phyloP scores from a whole-genome alignment of 2,888 invertebrate genomes.

The Serripes groenlandicus region DNA sequence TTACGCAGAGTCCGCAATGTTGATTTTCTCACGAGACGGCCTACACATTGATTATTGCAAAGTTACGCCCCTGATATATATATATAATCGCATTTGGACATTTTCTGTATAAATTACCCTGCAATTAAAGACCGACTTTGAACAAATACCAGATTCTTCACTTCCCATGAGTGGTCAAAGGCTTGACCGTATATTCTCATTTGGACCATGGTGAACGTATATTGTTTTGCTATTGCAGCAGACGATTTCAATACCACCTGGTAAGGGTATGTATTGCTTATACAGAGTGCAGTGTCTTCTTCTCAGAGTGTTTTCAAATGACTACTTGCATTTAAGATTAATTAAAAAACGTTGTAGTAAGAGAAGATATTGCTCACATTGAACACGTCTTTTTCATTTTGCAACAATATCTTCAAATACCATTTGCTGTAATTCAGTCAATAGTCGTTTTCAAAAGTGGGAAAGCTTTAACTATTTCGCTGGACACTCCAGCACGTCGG shows the following conservation, averaged over 20 bases:
- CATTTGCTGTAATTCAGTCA: not conserved
- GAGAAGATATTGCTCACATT: not conserved
- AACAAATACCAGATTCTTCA: not conserved
- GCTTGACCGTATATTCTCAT: too few species aligned
- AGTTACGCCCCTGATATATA: too few species aligned
- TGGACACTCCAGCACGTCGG: conserved; percentile 74
- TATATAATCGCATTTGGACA: too few species aligned
- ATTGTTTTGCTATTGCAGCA: too few species aligned
- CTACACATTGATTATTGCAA: too few species aligned
- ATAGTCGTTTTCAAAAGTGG: not conserved
- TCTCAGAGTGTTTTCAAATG: not conserved
- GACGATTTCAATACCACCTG: not conserved
- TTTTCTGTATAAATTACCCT: too few species aligned
- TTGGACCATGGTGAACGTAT: too few species aligned
- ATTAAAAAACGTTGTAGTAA: too few species aligned
- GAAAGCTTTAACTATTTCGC: conserved; percentile 49
- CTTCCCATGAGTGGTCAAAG: not conserved
- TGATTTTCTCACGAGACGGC: too few species aligned
- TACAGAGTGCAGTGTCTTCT: not conserved
- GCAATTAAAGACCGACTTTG: too few species aligned
- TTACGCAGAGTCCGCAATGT: too few species aligned
- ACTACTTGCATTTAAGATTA: not conserved
- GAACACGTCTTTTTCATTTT: not conserved
- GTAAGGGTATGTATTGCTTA: not conserved
- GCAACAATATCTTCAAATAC: not conserved